A percentile compares a stretch with the other conserved stretches of the same genome.
These are phyloP conservation scores for Ceratina calcarata DNA, from an alignment of 1,140 invertebrate genomes.

Conservation along the genomic window DNA sequence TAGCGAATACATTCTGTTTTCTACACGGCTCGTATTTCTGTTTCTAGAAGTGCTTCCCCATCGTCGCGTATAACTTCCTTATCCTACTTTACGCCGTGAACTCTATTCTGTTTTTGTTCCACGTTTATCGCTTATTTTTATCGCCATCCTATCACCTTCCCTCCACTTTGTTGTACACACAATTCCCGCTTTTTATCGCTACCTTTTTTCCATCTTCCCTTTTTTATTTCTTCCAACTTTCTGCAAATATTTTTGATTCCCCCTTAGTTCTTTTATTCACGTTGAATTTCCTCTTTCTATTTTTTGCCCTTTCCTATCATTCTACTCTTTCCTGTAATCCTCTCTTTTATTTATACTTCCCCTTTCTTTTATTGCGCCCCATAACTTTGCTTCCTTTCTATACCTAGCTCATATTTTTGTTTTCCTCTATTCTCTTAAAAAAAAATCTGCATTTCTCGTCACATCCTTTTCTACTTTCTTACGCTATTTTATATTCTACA, in stretches of 20 bases:
- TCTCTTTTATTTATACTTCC: background rate
- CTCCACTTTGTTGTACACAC: background rate
- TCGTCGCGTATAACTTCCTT: background rate
- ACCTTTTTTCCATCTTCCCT: no score
- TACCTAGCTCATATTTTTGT: background rate
- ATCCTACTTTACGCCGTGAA: background rate
- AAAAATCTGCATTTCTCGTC: no score
- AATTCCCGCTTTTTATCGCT: slow-evolving; percentile 1
- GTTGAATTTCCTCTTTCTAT: background rate
- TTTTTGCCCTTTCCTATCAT: no score
- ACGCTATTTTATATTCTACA: no score
- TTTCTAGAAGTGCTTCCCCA: background rate
- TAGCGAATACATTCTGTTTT: background rate
- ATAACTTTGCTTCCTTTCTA: background rate
- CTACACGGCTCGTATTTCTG: background rate
- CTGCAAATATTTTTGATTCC: background rate
- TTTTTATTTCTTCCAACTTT: background rate
- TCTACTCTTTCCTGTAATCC: background rate
- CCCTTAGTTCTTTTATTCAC: background rate
- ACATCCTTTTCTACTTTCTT: no score
- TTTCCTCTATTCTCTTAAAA: background rate
- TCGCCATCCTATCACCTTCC: background rate
- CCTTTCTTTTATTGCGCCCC: background rate
- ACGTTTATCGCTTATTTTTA: slow-evolving; percentile 12
- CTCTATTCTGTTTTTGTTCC: background rate